Percentiles rank a stretch among this genome's conserved stretches.
These are phyloP conservation scores for Drosophila truncata DNA, from an alignment of 1,140 invertebrate genomes.

Conservation along the genomic window DNA sequence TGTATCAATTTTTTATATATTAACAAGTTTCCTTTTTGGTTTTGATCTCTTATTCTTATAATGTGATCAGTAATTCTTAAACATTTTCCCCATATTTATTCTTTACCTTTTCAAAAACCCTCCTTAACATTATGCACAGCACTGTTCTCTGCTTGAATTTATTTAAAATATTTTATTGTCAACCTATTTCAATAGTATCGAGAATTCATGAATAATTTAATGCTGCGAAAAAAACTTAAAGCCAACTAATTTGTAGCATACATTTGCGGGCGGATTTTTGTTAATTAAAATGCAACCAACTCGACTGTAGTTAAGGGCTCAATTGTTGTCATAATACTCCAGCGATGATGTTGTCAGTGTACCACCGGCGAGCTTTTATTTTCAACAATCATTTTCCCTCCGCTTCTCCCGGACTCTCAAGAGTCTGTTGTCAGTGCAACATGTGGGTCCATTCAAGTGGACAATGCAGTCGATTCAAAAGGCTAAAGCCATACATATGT, in stretches of 20 bases:
- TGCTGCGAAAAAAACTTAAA: slow-evolving; percentile 29
- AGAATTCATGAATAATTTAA: slow-evolving; percentile 48
- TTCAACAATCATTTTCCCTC: slow-evolving; percentile 9
- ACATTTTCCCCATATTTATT: neutral
- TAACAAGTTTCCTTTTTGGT: neutral
- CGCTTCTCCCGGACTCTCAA: too few species aligned
- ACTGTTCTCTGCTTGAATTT: neutral
- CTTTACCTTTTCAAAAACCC: rapidly evolving
- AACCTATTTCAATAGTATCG: slow-evolving; percentile 41
- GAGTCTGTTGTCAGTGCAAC: slow-evolving; percentile 25
- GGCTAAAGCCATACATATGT: slow-evolving; percentile 27
- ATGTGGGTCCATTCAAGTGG: slow-evolving; percentile 41
- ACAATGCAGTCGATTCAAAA: slow-evolving; percentile 56
- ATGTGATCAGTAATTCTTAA: neutral
- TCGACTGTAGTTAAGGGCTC: slow-evolving; percentile 40
- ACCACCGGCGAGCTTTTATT: slow-evolving; percentile 34
- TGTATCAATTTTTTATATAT: neutral
- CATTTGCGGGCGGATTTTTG: slow-evolving; percentile 35
- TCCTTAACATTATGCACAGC: neutral
- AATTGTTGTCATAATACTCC: slow-evolving; percentile 74
- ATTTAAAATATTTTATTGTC: slow-evolving; percentile 4
- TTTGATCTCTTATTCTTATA: too few species aligned
- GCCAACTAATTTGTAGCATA: slow-evolving; percentile 51
- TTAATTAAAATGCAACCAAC: slow-evolving; percentile 66
- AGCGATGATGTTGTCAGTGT: slow-evolving; percentile 64